Evolutionary conservation across 1,140 invertebrate genomes (phyloP).

Genomic region (Fragariocoptes setiger): DNA sequence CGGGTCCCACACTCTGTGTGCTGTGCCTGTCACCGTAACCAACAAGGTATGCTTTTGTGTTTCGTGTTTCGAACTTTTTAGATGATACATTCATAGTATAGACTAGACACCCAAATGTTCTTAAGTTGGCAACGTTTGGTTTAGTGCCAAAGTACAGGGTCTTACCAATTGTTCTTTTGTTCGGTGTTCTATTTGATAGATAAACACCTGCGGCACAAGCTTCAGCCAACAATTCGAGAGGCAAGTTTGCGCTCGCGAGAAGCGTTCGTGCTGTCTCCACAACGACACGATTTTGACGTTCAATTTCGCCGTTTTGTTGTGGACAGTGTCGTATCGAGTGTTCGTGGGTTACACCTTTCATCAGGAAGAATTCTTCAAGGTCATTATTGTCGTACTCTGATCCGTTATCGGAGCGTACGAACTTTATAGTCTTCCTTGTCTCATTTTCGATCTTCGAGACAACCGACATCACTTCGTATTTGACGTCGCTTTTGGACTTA

Average conservation of each 20-base stretch:
- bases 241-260: not conserved
- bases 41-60: too few relatives aligned
- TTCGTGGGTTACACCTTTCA: constrained; percentile 3
- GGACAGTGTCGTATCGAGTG: constrained; percentile 7
- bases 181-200: not conserved
- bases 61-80: too few relatives aligned
- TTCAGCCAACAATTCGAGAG: not conserved
- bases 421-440: not conserved
- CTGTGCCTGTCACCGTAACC: too few relatives aligned
- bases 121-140: not conserved
- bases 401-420: constrained; percentile 6
- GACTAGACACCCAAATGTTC: not conserved
- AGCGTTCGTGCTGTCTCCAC: not conserved
- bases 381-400: constrained; percentile 5
- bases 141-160: constrained; percentile 3
- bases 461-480: not conserved
- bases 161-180: not conserved
- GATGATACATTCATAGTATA: too few relatives aligned
- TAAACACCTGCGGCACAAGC: constrained; percentile 1
- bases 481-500: constrained; percentile 1
- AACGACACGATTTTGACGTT: constrained; percentile 1
- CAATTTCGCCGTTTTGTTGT: constrained; percentile 4
- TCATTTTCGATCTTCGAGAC: constrained; percentile 2
- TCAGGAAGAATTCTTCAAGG: constrained; percentile 1
- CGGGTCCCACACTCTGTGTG: too few relatives aligned